Percentiles rank a stretch among this genome's conserved stretches.
Evolutionary conservation across 2,113 vertebrate species (phyloP).

Genomic region (Bungarus multicinctus): DNA sequence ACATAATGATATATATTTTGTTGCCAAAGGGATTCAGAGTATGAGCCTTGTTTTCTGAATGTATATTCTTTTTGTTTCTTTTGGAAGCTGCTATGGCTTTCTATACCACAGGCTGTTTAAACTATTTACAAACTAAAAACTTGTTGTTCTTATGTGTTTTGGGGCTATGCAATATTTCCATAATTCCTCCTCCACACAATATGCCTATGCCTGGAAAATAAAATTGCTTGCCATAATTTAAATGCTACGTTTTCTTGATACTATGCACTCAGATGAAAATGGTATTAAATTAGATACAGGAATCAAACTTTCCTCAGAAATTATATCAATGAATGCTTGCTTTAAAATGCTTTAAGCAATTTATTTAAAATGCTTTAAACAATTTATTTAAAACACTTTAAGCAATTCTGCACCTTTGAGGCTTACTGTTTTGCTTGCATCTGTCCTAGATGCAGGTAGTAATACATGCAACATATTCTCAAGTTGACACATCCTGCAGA

Average conservation of each 20-base stretch:
- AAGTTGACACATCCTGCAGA: constrained; percentile 51
- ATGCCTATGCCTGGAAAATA: neutral
- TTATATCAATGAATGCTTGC: constrained; percentile 38
- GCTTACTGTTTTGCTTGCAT: constrained; percentile 47
- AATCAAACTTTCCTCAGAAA: constrained; percentile 38
- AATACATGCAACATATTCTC: constrained; percentile 34
- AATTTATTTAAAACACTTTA: constrained; percentile 19
- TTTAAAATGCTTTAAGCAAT: constrained; percentile 22
- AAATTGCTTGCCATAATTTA: neutral
- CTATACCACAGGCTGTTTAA: neutral
- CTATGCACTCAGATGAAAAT: no score
- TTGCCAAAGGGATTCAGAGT: neutral
- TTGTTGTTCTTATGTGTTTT: neutral
- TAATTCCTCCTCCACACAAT: neutral
- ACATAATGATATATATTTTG: neutral
- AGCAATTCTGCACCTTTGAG: constrained; percentile 12
- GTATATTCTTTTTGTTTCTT: neutral
- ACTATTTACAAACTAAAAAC: neutral
- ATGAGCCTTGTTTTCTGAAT: neutral
- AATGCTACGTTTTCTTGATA: neutral
- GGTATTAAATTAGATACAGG: constrained; percentile 27
- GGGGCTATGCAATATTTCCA: neutral
- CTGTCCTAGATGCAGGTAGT: constrained; percentile 32
- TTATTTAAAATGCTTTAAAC: constrained; percentile 17
- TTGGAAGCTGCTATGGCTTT: neutral